These are phyloP conservation scores for Epinephelus lanceolatus DNA, from an alignment of 2,113 vertebrate genomes.

Conservation along the genomic window DNA sequence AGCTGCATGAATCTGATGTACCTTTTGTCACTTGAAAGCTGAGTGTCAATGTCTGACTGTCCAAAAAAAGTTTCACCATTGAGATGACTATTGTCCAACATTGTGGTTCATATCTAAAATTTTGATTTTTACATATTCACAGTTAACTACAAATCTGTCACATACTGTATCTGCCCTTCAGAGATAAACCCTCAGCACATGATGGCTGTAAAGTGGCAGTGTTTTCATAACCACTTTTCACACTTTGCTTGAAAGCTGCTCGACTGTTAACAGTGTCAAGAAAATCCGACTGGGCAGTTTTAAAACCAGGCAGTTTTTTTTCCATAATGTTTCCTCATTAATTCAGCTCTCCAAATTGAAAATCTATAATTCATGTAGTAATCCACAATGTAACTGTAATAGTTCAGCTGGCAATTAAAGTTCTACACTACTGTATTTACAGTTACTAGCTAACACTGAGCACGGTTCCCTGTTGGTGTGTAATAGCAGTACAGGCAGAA, in stretches of 20 bases:
- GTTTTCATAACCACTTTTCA: conserved; percentile 29
- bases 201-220: conserved; percentile 37
- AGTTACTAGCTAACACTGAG: conserved; percentile 12
- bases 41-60: not conserved
- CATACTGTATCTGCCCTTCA: conserved; percentile 9
- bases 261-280: conserved; percentile 2
- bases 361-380: conserved; percentile 1
- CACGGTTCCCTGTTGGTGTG: conserved; percentile 14
- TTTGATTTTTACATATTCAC: conserved; percentile 18
- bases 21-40: conserved; percentile 24
- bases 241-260: conserved; percentile 1
- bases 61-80: not conserved
- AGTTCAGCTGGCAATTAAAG: conserved; percentile 14
- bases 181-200: conserved; percentile 3
- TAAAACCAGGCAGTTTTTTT: conserved; percentile 33
- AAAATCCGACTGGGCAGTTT: conserved; percentile 6
- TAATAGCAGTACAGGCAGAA: conserved; percentile 29
- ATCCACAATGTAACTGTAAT: conserved; percentile 16
- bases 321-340: not conserved
- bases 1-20: not conserved
- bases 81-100: not conserved
- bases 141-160: conserved; percentile 5
- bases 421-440: conserved; percentile 24
- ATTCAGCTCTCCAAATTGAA: not conserved
- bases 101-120: not conserved